Base-by-base conservation (phyloP, 2,888 invertebrate species). In the Erpobdella octoculata region DNA sequence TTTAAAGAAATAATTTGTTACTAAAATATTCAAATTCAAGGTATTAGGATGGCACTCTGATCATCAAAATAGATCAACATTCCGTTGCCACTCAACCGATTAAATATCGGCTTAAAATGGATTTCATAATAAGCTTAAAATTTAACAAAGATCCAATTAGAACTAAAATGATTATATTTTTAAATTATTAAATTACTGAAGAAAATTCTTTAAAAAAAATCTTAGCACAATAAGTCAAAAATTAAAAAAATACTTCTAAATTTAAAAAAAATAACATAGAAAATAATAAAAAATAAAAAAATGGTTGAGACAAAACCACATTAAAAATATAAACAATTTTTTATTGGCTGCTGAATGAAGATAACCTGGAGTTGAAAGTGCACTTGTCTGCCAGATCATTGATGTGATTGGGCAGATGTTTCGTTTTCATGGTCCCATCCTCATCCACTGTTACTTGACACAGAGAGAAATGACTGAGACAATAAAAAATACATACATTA, bases 321-420 rank as follows among this genome's bases (percentile, higher is more conserved):
- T n/a, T 46, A 46, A 46, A 46, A n/a, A 46, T 46, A n/a, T n/a
- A 18, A 46, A 21, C 46, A 46, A 46, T 21, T n/a, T 46, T 5
- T 3, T 5, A 46, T 46, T 46, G 21, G 18, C 18, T 46, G 21
- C 46, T n/a, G 21, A 46, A 46, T 5, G 1, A 46, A n/a, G 18
- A n/a, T 21, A 77, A 86, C 84, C 86, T 82, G 76, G 87, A 86
- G 76, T 86, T 87, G 18, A 88, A 82, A 36, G 86, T 93, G 78
- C 97, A 93, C 74, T 95, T 86, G 83, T 98, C 97, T 6, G 97
- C 95, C 73, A 98, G 87, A 85, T 97, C 95, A 82, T 92, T 92
- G 77, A 97, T 84, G 79, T 92, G 91, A 83, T 97, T 97, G 59
- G 95, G 95, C 77, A 98, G 85, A 64, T 96, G 88, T 74, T 93